Evolutionary conservation across 2,797 vertebrate species (phyloP).

Genomic region (Amazona finschi): DNA sequence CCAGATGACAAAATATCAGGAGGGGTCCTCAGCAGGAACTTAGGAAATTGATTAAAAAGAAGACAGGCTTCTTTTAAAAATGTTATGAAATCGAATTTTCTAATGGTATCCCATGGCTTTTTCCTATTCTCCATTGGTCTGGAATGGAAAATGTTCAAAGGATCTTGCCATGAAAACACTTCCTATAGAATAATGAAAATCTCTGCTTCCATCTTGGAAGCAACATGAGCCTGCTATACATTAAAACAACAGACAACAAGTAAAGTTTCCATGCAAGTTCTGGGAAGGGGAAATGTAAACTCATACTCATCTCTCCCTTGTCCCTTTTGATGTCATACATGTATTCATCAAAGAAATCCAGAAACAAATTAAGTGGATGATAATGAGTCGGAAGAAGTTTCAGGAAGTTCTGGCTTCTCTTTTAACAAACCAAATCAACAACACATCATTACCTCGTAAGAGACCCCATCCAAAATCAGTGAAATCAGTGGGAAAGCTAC

Average conservation of each 20-base stretch:
- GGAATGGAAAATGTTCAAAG: slow-evolving; percentile 69
- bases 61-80: slow-evolving; percentile 49
- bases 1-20: slow-evolving; percentile 29
- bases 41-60: slow-evolving; percentile 41
- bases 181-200: slow-evolving; percentile 58
- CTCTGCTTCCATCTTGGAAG: slow-evolving; percentile 18
- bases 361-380: background rate
- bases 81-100: slow-evolving; percentile 58
- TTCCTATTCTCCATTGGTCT: slow-evolving; percentile 56
- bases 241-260: slow-evolving; percentile 20
- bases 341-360: background rate
- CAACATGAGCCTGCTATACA: background rate
- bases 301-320: background rate
- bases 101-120: slow-evolving; percentile 60
- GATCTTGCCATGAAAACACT: slow-evolving; percentile 48
- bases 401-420: slow-evolving; percentile 30
- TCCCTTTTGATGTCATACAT: slow-evolving; percentile 1
- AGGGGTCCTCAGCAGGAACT: slow-evolving; percentile 14
- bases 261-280: background rate
- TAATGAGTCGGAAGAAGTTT: background rate
- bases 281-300: slow-evolving; percentile 17
- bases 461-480: slow-evolving; percentile 24
- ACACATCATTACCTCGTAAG: background rate
- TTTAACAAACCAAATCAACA: slow-evolving; percentile 14
- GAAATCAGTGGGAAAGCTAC: slow-evolving; percentile 42